A percentile compares a stretch with the other conserved stretches of the same genome.
These are phyloP conservation scores for Crenichthys baileyi DNA, from an alignment of 2,797 vertebrate genomes.

Conservation along the genomic window DNA sequence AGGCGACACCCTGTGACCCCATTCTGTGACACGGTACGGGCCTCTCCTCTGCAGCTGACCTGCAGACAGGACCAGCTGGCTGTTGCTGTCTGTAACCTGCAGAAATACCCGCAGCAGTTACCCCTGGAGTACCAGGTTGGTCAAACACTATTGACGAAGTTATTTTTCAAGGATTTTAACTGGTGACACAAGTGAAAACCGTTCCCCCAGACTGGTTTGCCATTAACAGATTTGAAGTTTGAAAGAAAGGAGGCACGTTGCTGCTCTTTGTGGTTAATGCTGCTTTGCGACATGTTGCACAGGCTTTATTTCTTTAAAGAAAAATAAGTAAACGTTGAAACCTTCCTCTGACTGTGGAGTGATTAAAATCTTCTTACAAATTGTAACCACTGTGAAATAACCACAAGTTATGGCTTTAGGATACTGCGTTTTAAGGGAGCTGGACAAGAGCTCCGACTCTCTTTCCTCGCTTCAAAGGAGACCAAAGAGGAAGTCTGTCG, in stretches of 20 bases:
- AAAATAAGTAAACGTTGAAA: background rate
- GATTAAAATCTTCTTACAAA: no score
- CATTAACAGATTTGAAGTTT: no score
- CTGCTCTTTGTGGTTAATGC: no score
- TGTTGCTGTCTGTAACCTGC: slow-evolving; percentile 96
- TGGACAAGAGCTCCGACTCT: background rate
- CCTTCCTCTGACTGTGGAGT: background rate
- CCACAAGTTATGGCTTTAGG: background rate
- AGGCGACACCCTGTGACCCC: slow-evolving; percentile 86
- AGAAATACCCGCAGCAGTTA: slow-evolving; percentile 82
- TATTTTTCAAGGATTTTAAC: background rate
- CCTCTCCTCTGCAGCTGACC: slow-evolving; percentile 90
- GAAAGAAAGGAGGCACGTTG: no score
- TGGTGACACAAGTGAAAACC: background rate
- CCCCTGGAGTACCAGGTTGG: slow-evolving; percentile 72
- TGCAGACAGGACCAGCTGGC: slow-evolving; percentile 97
- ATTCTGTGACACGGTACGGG: slow-evolving; percentile 91
- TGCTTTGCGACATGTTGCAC: no score
- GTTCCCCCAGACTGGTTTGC: no score
- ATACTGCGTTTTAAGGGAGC: background rate
- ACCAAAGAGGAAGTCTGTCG: background rate
- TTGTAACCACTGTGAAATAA: no score
- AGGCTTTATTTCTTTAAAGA: no score
- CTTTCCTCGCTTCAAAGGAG: background rate
- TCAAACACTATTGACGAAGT: background rate